Base-by-base conservation (phyloP, 2,888 invertebrate genomes). In the Drosophila greeni region DNA sequence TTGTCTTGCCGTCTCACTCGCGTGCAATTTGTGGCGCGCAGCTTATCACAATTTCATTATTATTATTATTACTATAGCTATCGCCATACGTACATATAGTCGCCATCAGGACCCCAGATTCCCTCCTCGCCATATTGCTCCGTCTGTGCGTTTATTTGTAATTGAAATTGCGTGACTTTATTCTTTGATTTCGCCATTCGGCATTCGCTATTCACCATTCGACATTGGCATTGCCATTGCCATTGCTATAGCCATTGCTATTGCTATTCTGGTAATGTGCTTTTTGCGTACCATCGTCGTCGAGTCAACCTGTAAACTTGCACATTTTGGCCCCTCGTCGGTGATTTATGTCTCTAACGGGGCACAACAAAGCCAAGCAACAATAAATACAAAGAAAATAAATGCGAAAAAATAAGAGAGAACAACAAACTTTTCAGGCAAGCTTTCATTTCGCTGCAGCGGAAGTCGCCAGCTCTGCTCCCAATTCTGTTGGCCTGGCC, bases 41-140 rank as follows among this genome's bases (percentile, higher is more conserved):
- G 82, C 81, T 82, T 84, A 81, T 82, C 84, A 84, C 76, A 75
- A 76, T 82, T 82, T 81, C 73, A 84, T 81, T 84, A 81, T 84
- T 67, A 76, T 71, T 70, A 79, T 79, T 79, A 80, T 70, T 75
- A 65, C 48, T 68, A 68, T 58, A 23, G 45, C 53, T 43, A 59
- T 69, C 51, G 56, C 42, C 33, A 20, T 51, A 18, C 33, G 18
- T 34, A 20, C 40, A 34, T 56, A 39, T 36, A 11, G 37, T 36
- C 40, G 31, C n/a, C 47, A 58, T 67, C 58, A 52, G 40, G 43
- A 34, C 20, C 14, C 37, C 34, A 47, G 24, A 31, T 23, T 48
- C 47, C 20, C 37, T 23, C 16, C 11, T 24, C 29, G 52, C 52
- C 70, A 70, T 66, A 70, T 66, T 78, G 64, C 60, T 39, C 42